phyloP scores from a whole-genome alignment of 2,113 vertebrate genomes.

The Tor tambroides region DNA sequence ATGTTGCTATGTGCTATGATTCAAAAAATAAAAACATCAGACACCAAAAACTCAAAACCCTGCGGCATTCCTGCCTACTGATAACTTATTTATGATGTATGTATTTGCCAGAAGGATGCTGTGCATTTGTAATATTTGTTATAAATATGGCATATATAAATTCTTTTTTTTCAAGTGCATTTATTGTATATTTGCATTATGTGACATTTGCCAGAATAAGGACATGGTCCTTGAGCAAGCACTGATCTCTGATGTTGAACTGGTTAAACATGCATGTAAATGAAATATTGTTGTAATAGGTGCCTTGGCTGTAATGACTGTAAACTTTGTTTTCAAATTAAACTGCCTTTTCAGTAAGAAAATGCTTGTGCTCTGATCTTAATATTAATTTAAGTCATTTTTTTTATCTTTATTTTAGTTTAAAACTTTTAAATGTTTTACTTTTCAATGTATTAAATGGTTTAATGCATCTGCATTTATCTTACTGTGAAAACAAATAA shows the following conservation, averaged over 20 bases:
- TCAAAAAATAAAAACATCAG: background rate
- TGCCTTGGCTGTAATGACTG: conserved; percentile 27
- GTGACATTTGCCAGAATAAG: conserved; percentile 27
- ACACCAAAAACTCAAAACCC: conserved; percentile 16
- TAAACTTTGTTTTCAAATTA: conserved; percentile 17
- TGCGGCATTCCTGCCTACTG: conserved; percentile 36
- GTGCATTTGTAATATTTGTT: conserved; percentile 46
- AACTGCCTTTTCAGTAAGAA: background rate
- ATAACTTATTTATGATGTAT: conserved; percentile 34
- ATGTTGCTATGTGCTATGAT: conserved; percentile 3
- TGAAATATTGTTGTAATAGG: background rate
- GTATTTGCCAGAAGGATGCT: conserved; percentile 36
- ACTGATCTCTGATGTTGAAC: conserved; percentile 27
- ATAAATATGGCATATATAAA: background rate
- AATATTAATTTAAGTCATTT: too few relatives aligned
- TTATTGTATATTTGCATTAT: conserved; percentile 33
- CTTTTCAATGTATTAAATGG: too few relatives aligned
- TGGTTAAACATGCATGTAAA: conserved; percentile 11
- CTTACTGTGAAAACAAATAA: too few relatives aligned
- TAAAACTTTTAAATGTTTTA: too few relatives aligned
- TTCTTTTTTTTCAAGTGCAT: background rate
- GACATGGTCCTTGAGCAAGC: conserved; percentile 27
- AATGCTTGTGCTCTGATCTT: background rate
- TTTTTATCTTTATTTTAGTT: too few relatives aligned
- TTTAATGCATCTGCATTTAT: too few relatives aligned